These are phyloP conservation scores for Deilephila elpenor DNA, from an alignment of 2,888 invertebrate species.

Conservation along the genomic window DNA sequence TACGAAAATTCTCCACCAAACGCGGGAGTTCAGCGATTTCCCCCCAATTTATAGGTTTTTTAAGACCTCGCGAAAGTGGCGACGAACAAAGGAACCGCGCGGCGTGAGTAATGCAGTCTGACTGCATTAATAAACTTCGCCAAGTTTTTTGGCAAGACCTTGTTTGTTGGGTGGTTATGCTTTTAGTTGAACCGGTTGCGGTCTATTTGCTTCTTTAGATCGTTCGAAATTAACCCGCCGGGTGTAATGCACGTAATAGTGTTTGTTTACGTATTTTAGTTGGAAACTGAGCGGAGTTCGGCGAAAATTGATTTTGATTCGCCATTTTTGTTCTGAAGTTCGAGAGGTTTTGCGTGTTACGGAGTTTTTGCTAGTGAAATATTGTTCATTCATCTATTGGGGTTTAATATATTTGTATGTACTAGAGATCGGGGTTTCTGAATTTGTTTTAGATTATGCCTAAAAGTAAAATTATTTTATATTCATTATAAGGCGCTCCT, in stretches of 20 bases:
- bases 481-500: no score
- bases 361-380: neutral
- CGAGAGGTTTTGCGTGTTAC: neutral
- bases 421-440: no score
- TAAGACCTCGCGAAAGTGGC: constrained; percentile 9
- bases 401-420: no score
- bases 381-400: no score
- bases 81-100: constrained; percentile 64
- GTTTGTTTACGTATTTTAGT: constrained; percentile 18
- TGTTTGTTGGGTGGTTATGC: constrained; percentile 53
- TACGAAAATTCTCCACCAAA: neutral
- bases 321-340: neutral
- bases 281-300: constrained; percentile 11
- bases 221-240: constrained; percentile 26
- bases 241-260: constrained; percentile 18
- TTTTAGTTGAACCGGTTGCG: constrained; percentile 48
- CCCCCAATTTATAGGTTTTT: constrained; percentile 25
- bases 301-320: neutral
- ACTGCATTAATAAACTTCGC: constrained; percentile 72
- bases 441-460: no score
- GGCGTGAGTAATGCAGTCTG: constrained; percentile 66
- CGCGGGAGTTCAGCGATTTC: neutral
- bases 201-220: constrained; percentile 40
- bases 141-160: constrained; percentile 76
- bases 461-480: no score